Percentiles rank a stretch among this genome's conserved stretches.
Evolutionary conservation across 2,797 vertebrate species (phyloP).

Genomic region (Sus cebifrons): DNA sequence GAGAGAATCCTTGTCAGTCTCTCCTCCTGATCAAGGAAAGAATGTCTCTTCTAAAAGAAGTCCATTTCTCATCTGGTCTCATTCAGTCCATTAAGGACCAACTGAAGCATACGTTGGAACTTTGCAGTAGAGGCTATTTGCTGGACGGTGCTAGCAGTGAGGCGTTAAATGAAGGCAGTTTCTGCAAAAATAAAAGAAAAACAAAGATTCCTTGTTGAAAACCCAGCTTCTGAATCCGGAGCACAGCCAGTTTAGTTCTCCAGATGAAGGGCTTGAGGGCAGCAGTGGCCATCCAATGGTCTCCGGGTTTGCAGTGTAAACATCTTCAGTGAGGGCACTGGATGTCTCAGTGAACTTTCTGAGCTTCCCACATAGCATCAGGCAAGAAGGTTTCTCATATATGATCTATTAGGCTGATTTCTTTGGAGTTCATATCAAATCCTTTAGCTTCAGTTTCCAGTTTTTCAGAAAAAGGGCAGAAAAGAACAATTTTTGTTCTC

Average conservation of each 20-base stretch:
- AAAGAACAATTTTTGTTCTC: background rate
- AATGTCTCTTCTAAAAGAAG: background rate
- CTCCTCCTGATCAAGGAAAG: background rate
- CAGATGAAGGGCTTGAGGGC: background rate
- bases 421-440: background rate
- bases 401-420: background rate
- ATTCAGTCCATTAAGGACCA: background rate
- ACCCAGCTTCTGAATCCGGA: background rate
- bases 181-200: conserved; percentile 15
- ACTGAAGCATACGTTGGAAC: background rate
- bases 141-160: background rate
- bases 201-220: background rate
- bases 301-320: background rate
- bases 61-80: background rate
- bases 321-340: background rate
- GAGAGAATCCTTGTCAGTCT: background rate
- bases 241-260: background rate
- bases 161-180: background rate
- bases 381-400: background rate
- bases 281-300: background rate
- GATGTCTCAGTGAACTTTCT: background rate
- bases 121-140: background rate
- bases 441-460: background rate
- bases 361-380: background rate
- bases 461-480: background rate